Percentiles rank a stretch among this genome's conserved stretches.
Evolutionary conservation across 2,113 vertebrate species (phyloP).

Genomic region (Paralichthys olivaceus): DNA sequence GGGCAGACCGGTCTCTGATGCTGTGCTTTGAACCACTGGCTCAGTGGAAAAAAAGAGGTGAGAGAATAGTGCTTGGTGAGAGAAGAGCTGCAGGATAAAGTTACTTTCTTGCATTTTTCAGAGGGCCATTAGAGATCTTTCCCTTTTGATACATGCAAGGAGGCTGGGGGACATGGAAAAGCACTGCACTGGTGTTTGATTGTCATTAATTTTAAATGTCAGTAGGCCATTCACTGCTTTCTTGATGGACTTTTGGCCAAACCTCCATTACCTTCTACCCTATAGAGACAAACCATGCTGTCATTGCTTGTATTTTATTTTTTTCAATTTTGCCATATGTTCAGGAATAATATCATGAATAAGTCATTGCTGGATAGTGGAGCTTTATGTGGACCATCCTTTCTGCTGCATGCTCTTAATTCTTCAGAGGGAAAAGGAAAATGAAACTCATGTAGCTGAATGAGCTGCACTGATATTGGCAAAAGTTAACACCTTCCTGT

Average conservation of each 20-base stretch:
- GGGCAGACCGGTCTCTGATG: conserved; percentile 33
- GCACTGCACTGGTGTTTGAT: conserved; percentile 71
- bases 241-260: conserved; percentile 9
- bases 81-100: conserved; percentile 43
- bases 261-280: conserved; percentile 7
- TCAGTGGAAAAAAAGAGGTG: conserved; percentile 43
- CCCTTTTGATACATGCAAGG: conserved; percentile 41
- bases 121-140: conserved; percentile 55
- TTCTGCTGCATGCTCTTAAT: background rate
- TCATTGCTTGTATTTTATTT: conserved; percentile 9
- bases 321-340: background rate
- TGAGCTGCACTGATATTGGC: conserved; percentile 41
- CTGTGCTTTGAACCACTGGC: conserved; percentile 44
- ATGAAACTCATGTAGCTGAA: conserved; percentile 27
- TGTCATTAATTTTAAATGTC: conserved; percentile 65
- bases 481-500: conserved; percentile 43
- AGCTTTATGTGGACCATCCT: conserved; percentile 24
- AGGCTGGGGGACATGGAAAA: conserved; percentile 60
- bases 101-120: conserved; percentile 69
- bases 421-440: conserved; percentile 14
- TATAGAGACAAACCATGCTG: background rate
- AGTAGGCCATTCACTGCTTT: conserved; percentile 14
- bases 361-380: conserved; percentile 1
- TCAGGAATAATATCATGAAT: conserved; percentile 23
- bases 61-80: conserved; percentile 35